Conservation (phyloP, 2,113 vertebrate species). For the Fukomys damarensis region DNA sequence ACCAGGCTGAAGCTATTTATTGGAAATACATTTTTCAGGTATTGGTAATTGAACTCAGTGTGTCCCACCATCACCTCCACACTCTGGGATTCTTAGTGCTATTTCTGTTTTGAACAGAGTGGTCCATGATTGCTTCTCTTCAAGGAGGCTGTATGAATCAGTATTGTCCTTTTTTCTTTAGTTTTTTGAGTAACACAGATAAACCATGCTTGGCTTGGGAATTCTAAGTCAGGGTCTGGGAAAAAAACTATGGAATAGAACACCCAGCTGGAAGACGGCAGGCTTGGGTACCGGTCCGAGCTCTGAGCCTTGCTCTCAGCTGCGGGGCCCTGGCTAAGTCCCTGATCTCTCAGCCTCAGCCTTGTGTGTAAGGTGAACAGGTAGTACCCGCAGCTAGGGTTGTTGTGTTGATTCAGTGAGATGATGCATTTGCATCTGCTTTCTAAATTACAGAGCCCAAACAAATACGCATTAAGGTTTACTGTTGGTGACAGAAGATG, state of each 20-base stretch:
- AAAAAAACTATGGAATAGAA: neutral
- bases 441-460: slow-evolving; percentile 55
- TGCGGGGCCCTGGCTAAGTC: neutral
- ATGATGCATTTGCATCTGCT: slow-evolving; percentile 44
- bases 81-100: slow-evolving; percentile 57
- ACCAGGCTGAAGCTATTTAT: slow-evolving; percentile 44
- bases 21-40: slow-evolving; percentile 49
- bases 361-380: neutral
- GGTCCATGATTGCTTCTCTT: slow-evolving; percentile 25
- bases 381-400: neutral
- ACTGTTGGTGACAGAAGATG: slow-evolving; percentile 53
- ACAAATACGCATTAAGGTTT: slow-evolving; percentile 61
- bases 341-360: neutral
- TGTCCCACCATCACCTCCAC: neutral
- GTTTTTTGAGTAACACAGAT: slow-evolving; percentile 49
- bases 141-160: slow-evolving; percentile 28
- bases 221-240: slow-evolving; percentile 11
- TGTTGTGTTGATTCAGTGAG: slow-evolving; percentile 46
- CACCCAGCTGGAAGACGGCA: neutral
- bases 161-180: neutral
- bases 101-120: slow-evolving; percentile 48
- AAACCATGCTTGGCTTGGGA: neutral
- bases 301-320: neutral
- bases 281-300: neutral
- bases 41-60: slow-evolving; percentile 15